These are phyloP conservation scores for Agapornis canus DNA, from an alignment of 2,797 vertebrate genomes.

Conservation along the genomic window DNA sequence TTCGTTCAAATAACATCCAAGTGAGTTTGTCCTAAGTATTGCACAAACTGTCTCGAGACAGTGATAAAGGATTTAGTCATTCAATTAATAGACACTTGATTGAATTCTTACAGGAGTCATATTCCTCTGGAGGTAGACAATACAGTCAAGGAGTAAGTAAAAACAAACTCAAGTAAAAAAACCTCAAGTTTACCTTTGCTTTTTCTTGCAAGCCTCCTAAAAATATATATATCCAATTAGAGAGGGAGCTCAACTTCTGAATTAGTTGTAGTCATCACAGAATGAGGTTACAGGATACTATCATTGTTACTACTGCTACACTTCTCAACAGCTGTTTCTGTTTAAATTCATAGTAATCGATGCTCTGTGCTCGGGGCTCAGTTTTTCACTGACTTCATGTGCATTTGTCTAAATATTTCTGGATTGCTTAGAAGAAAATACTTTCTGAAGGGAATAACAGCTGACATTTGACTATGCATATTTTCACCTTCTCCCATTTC, in stretches of 20 bases:
- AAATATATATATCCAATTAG: background rate
- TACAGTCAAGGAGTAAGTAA: conserved; percentile 52
- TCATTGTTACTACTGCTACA: background rate
- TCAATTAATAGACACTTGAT: background rate
- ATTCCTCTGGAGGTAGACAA: conserved; percentile 20
- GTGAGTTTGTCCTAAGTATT: background rate
- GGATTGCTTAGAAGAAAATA: background rate
- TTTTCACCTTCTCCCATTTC: background rate
- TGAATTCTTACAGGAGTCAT: background rate
- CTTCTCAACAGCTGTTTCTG: background rate
- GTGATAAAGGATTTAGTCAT: background rate
- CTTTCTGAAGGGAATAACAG: background rate
- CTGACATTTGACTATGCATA: background rate
- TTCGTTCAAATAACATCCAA: background rate
- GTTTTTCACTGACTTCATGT: background rate
- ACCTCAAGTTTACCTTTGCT: background rate
- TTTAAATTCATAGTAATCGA: background rate
- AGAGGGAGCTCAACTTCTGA: background rate
- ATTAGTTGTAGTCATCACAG: background rate
- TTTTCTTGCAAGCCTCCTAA: background rate
- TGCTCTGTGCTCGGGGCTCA: background rate
- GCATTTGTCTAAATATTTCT: background rate
- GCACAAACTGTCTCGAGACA: background rate
- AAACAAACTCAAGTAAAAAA: background rate
- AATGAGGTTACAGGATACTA: background rate